Evolutionary conservation across 2,113 vertebrate species (phyloP).

Genomic region (Brachirus orientalis): DNA sequence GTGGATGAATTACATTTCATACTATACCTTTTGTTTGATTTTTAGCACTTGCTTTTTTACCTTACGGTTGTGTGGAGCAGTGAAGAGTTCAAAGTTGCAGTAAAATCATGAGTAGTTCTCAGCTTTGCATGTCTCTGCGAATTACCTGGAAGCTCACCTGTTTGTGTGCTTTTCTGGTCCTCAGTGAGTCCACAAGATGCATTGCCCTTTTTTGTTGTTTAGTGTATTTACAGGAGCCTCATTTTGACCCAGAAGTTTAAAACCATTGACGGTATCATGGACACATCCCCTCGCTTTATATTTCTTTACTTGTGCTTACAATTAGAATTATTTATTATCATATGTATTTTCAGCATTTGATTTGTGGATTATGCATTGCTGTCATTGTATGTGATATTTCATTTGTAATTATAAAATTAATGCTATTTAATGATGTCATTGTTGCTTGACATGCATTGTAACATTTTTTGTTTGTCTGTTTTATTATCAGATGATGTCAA

Average conservation of each 20-base stretch:
- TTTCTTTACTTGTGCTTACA: conserved; percentile 70
- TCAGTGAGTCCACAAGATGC: conserved; percentile 30
- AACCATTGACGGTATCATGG: conserved; percentile 59
- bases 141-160: conserved; percentile 40
- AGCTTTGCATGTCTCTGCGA: conserved; percentile 51
- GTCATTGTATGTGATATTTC: conserved; percentile 81
- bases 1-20: conserved; percentile 48
- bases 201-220: conserved; percentile 40
- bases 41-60: conserved; percentile 49
- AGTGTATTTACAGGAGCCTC: conserved; percentile 55
- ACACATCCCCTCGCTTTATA: conserved; percentile 39
- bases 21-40: conserved; percentile 36
- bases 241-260: conserved; percentile 65
- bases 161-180: conserved; percentile 29
- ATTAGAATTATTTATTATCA: conserved; percentile 85
- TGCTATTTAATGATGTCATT: conserved; percentile 82
- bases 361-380: conserved; percentile 77
- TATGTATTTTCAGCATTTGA: conserved; percentile 82
- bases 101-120: conserved; percentile 41
- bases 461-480: conserved; percentile 76
- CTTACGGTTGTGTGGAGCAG: conserved; percentile 26
- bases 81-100: conserved; percentile 31
- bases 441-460: conserved; percentile 81
- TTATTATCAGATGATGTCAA: conserved; percentile 78
- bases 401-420: conserved; percentile 83